Conservation (phyloP, 1,140 invertebrate species). For the Orussus abietinus region DNA sequence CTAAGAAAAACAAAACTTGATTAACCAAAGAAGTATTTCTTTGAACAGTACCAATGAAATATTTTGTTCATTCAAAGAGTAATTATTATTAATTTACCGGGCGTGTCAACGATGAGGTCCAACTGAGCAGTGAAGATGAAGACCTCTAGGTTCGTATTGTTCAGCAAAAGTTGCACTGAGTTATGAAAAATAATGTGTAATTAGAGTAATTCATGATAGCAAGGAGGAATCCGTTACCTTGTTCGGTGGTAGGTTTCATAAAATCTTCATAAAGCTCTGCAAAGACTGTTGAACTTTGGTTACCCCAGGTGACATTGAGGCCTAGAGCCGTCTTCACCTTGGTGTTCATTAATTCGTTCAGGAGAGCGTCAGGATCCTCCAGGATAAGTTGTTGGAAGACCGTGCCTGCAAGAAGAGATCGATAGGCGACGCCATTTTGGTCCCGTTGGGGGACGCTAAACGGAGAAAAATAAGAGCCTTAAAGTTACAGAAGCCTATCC, state of each 20-base stretch:
- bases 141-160: constrained; percentile 64
- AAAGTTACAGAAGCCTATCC: too few relatives aligned
- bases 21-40: too few relatives aligned
- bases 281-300: constrained; percentile 63
- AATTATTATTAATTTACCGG: constrained; percentile 54
- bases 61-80: constrained; percentile 1
- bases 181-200: background rate
- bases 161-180: constrained; percentile 67
- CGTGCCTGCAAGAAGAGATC: too few relatives aligned
- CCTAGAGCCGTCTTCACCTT: constrained; percentile 61
- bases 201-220: too few relatives aligned
- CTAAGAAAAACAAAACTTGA: too few relatives aligned
- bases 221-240: too few relatives aligned
- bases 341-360: constrained; percentile 68
- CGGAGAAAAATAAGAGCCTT: too few relatives aligned
- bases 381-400: too few relatives aligned
- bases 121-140: constrained; percentile 67
- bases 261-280: constrained; percentile 64
- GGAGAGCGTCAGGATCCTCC: constrained; percentile 29
- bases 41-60: too few relatives aligned
- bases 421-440: too few relatives aligned
- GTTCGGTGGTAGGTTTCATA: constrained; percentile 76
- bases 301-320: constrained; percentile 60
- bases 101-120: constrained; percentile 70
- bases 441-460: too few relatives aligned